A percentile compares a stretch with the other conserved stretches of the same genome.
phyloP scores from a whole-genome alignment of 2,888 invertebrate genomes.

The Rosalia funebris region DNA sequence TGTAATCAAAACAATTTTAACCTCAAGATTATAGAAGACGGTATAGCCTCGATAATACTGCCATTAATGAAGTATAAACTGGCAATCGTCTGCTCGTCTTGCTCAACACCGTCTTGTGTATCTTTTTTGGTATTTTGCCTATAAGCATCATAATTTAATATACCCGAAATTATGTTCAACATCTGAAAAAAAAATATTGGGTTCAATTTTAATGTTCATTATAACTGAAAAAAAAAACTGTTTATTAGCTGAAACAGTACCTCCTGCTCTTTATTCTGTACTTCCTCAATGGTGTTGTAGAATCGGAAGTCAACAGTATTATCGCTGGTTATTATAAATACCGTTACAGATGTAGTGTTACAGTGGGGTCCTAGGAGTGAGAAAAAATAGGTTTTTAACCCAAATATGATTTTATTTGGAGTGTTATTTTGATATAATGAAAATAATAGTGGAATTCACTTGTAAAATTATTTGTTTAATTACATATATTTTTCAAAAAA shows the following conservation, averaged over 20 bases:
- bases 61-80: constrained; percentile 70
- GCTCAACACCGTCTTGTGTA: constrained; percentile 60
- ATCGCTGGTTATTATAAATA: constrained; percentile 69
- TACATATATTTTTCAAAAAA: too few species aligned
- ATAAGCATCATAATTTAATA: constrained; percentile 69
- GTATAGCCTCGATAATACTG: constrained; percentile 17
- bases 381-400: too few species aligned
- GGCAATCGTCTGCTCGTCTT: constrained; percentile 64
- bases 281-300: constrained; percentile 64
- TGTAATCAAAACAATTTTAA: background rate
- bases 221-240: constrained; percentile 17
- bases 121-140: constrained; percentile 68
- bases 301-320: constrained; percentile 71
- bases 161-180: constrained; percentile 65
- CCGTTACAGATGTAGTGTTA: constrained; percentile 65
- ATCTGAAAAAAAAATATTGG: constrained; percentile 64
- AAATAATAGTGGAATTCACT: too few species aligned
- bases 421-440: too few species aligned
- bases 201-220: too few species aligned
- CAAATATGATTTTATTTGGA: too few species aligned
- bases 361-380: constrained; percentile 47
- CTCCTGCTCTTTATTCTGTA: constrained; percentile 62
- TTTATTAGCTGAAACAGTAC: too few species aligned
- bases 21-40: constrained; percentile 7
- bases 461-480: too few species aligned